Base-by-base conservation (phyloP, 35 echinoderm and acorn worm genomes). In the Patiria miniata region DNA sequence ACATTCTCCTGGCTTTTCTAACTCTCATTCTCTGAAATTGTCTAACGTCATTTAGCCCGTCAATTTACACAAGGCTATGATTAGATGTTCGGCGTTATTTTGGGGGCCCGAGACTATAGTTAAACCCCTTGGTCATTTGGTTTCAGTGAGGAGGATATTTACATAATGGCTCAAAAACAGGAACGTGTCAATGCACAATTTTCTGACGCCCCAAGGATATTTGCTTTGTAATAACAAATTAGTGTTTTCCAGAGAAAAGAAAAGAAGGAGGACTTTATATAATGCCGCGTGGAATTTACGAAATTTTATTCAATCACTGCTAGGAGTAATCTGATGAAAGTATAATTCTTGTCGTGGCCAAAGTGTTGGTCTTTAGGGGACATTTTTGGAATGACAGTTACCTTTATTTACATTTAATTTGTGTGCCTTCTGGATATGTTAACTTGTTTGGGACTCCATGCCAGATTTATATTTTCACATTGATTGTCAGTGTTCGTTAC, bases 51-150 rank as follows among this genome's bases (percentile, higher is more conserved):
- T 73, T 73, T 73, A 73, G 7, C 19, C 26, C 14, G 65, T 73
- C 65, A 73, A 73, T 73, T 73, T 73, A 23, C 65, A 73, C 65
- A 73, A 73, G 65, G 65, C 34, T 73, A 32, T 73, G 65, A 73
- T 73, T 73, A 30, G 21, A 30, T 10, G 65, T 73, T 73, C 29
- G 14, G 23, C 34, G 21, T 73, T 33, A 6, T 47, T 47, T 73
- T 10, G 29, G 60, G 65, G 26, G 26, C 42, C 65, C 26, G 26
- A 73, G 65, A 26, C 26, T 73, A 23, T 73, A n/a, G 8, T 19
- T n/a, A 47, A 47, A 30, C 23, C 30, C 26, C 65, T 32, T 23
- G 26, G 65, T 34, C 65, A 32, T 73, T 73, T 73, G 65, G 65
- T 26, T 26, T 32, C 57, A 73, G 26, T 73, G 65, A 30, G 26